Conservation (phyloP, 2,113 vertebrate genomes). For the Halcyon malimbica region DNA sequence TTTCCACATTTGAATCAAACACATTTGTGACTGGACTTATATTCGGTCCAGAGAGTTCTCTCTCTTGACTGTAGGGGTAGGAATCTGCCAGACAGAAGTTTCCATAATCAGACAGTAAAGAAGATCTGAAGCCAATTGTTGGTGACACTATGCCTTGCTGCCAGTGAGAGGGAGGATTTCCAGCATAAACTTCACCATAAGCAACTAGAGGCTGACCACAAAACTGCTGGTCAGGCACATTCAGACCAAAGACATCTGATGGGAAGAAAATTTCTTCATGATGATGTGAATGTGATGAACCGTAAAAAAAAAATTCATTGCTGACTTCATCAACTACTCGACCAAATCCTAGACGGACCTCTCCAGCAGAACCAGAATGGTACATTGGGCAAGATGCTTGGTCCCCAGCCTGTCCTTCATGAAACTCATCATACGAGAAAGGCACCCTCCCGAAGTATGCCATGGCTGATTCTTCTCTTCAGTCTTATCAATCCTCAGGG, state of each 20-base stretch:
- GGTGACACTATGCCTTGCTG: neutral
- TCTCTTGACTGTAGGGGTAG: neutral
- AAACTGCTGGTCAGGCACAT: neutral
- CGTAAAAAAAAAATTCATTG: slow-evolving; percentile 34
- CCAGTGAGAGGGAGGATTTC: neutral
- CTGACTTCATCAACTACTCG: slow-evolving; percentile 15
- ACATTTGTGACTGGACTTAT: neutral
- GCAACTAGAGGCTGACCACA: neutral
- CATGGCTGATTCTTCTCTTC: neutral
- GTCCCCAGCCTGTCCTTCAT: neutral
- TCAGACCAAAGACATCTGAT: neutral
- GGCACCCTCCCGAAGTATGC: neutral
- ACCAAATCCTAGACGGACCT: slow-evolving; percentile 15
- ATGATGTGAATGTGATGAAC: slow-evolving; percentile 2
- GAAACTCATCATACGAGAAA: neutral
- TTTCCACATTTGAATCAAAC: neutral
- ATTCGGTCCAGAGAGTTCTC: neutral
- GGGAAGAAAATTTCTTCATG: neutral
- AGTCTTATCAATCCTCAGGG: neutral
- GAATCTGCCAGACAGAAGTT: neutral
- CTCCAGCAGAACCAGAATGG: neutral
- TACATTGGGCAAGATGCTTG: neutral
- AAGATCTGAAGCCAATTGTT: neutral
- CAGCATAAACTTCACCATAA: neutral
- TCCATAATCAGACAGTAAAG: neutral